Percentiles rank a stretch among this genome's conserved stretches.
Conservation (phyloP, 1,140 invertebrate species). For the Lasioglossum albipes region DNA sequence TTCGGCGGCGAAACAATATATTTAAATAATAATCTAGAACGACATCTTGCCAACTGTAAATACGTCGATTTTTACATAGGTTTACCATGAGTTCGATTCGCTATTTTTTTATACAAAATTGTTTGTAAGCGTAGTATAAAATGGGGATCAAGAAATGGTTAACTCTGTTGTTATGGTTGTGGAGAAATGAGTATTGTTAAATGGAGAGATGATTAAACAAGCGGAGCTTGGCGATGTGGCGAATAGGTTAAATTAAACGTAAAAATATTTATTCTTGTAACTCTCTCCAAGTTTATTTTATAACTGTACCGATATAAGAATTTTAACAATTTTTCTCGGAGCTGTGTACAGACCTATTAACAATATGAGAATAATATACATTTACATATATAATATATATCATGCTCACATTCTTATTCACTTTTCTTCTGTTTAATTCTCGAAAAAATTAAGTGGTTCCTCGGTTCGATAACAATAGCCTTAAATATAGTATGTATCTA, state of each 20-base stretch:
- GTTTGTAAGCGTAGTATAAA: constrained; percentile 1
- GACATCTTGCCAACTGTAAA: neutral
- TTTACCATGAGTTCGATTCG: neutral
- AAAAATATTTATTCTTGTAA: constrained; percentile 4
- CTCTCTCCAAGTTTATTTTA: constrained; percentile 30
- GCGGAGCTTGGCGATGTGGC: neutral
- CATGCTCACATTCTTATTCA: constrained; percentile 30
- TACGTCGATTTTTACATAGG: neutral
- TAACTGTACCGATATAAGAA: constrained; percentile 58
- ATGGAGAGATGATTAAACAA: too few species aligned
- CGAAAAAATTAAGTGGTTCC: constrained; percentile 13
- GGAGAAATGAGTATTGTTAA: neutral
- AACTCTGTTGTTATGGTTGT: too few species aligned
- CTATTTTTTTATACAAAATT: constrained; percentile 2
- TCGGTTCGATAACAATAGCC: constrained; percentile 26
- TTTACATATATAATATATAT: constrained; percentile 20
- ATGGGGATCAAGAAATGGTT: constrained; percentile 8
- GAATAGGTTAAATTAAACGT: constrained; percentile 31
- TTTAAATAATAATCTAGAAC: neutral
- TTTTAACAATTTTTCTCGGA: constrained; percentile 55
- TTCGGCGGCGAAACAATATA: neutral
- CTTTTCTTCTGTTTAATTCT: neutral
- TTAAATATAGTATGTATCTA: constrained; percentile 25
- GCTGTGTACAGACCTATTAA: constrained; percentile 50
- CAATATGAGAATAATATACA: constrained; percentile 59